Conservation (phyloP, 2,888 invertebrate species). For the Quadroppia sp. region DNA sequence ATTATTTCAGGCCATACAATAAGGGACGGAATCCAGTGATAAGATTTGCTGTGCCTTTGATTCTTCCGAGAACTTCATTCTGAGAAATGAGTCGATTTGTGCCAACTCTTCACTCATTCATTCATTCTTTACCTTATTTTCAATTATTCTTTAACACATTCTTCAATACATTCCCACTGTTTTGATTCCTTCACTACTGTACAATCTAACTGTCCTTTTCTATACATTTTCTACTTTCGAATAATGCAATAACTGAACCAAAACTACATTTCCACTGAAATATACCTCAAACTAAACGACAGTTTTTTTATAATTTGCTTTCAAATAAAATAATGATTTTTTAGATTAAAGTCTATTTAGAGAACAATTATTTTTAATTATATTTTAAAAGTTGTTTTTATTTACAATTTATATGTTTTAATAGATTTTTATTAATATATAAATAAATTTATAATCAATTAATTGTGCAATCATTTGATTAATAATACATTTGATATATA, state of each 20-base stretch:
- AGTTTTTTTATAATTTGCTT: background rate
- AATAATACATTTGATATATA: background rate
- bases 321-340: background rate
- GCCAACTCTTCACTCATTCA: conserved; percentile 9
- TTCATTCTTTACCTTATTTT: background rate
- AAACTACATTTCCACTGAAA: background rate
- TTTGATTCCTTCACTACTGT: background rate
- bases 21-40: conserved; percentile 35
- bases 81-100: conserved; percentile 9
- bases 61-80: conserved; percentile 33
- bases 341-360: background rate
- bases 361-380: background rate
- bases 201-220: no score
- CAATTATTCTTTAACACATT: background rate
- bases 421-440: background rate
- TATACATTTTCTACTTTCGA: background rate
- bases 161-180: no score
- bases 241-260: background rate
- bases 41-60: conserved; percentile 36
- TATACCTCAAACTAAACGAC: background rate
- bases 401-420: background rate
- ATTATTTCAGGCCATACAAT: background rate
- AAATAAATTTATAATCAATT: background rate
- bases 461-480: background rate
- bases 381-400: background rate